These are phyloP conservation scores for Pantherophis alleghaniensis DNA, from an alignment of 2,797 vertebrate species.

Conservation along the genomic window DNA sequence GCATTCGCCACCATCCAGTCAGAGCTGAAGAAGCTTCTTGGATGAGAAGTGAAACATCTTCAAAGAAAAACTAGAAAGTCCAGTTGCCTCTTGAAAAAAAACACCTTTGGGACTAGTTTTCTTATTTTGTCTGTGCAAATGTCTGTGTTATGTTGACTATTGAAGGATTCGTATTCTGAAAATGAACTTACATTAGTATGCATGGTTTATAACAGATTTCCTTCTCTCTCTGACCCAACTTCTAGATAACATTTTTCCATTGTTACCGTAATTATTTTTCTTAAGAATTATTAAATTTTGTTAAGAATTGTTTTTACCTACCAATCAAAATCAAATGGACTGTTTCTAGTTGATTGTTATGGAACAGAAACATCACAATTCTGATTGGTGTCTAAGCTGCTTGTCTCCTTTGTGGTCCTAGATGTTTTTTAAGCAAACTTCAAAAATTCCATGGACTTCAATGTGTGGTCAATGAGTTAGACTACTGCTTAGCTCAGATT, in stretches of 20 bases:
- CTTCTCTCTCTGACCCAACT: conserved; percentile 10
- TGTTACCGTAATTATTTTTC: not conserved
- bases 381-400: not conserved
- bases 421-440: not conserved
- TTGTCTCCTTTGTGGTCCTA: not conserved
- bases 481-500: not conserved
- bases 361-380: conserved; percentile 42
- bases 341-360: conserved; percentile 37
- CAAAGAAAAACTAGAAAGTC: too few species aligned
- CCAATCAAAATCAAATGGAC: conserved; percentile 24
- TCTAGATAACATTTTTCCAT: conserved; percentile 18
- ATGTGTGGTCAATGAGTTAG: not conserved
- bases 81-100: too few species aligned
- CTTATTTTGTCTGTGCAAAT: not conserved
- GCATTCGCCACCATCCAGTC: too few species aligned
- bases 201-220: conserved; percentile 6
- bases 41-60: too few species aligned
- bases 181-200: not conserved
- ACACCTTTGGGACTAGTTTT: too few species aligned
- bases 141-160: not conserved
- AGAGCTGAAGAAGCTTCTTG: too few species aligned
- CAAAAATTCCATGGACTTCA: not conserved
- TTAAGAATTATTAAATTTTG: conserved; percentile 8
- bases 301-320: conserved; percentile 30
- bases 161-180: not conserved